Evolutionary conservation across 2,797 vertebrate genomes (phyloP).

Genomic region (Cossypha caffra): DNA sequence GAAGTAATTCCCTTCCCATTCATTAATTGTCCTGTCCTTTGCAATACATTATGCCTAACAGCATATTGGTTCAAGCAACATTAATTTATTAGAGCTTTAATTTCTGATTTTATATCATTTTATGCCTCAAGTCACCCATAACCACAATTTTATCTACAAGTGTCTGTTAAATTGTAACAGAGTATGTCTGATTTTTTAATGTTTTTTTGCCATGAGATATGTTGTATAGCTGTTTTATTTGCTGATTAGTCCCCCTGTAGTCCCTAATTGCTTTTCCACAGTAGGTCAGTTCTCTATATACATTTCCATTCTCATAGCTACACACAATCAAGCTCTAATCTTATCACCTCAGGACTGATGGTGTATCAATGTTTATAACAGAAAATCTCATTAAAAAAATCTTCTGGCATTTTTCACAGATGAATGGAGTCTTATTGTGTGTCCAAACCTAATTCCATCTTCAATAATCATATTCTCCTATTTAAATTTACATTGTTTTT

Average conservation of each 20-base stretch:
- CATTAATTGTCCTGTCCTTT: slow-evolving; percentile 1
- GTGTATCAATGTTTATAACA: not conserved
- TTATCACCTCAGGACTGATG: slow-evolving; percentile 34
- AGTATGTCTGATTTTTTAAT: not conserved
- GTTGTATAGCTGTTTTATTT: not conserved
- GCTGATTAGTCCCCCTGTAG: not conserved
- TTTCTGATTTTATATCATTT: slow-evolving; percentile 21
- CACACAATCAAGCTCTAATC: slow-evolving; percentile 44
- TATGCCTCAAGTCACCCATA: slow-evolving; percentile 39
- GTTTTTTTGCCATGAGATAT: not conserved
- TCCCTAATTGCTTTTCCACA: slow-evolving; percentile 37
- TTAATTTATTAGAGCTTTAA: slow-evolving; percentile 53
- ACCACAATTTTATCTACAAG: slow-evolving; percentile 25
- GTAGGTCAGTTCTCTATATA: slow-evolving; percentile 8
- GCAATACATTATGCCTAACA: not conserved
- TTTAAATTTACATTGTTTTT: slow-evolving; percentile 42
- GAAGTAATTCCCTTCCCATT: slow-evolving; percentile 7
- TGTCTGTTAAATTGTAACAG: slow-evolving; percentile 31
- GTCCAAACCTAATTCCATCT: slow-evolving; percentile 52
- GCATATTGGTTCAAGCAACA: slow-evolving; percentile 17
- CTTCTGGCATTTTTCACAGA: slow-evolving; percentile 44
- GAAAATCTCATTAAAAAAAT: slow-evolving; percentile 61
- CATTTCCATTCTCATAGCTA: not conserved
- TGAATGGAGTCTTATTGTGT: slow-evolving; percentile 24
- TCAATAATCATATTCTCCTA: slow-evolving; percentile 31